phyloP scores from a whole-genome alignment of 2,797 vertebrate species.

The Sebastiscus tertius region DNA sequence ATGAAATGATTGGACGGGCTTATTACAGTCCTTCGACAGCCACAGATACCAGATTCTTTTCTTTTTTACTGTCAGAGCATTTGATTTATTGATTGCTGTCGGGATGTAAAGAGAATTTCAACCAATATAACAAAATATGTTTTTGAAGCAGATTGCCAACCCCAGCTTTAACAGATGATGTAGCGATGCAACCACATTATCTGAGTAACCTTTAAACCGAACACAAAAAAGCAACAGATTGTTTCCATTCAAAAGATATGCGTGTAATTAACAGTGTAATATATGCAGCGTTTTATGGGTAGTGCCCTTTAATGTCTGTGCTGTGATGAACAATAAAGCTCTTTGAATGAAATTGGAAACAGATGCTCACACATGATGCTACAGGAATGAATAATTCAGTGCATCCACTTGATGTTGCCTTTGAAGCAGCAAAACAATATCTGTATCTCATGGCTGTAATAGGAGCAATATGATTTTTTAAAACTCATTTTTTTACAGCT shows the following conservation, averaged over 20 bases:
- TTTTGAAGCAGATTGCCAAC: neutral
- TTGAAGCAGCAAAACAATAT: constrained; percentile 39
- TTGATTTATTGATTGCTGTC: neutral
- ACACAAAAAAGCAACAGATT: constrained; percentile 22
- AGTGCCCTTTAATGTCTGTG: constrained; percentile 54
- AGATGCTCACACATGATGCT: constrained; percentile 65
- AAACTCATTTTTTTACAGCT: constrained; percentile 40
- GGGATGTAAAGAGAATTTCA: neutral
- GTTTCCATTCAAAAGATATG: constrained; percentile 28
- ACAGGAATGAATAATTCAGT: constrained; percentile 62
- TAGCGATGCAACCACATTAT: constrained; percentile 26
- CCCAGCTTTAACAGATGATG: neutral
- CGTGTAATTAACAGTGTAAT: constrained; percentile 48
- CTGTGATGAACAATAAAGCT: constrained; percentile 58
- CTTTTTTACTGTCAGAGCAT: neutral
- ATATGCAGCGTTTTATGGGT: constrained; percentile 41
- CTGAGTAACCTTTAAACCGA: constrained; percentile 33
- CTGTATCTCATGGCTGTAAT: constrained; percentile 18
- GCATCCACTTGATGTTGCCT: constrained; percentile 44
- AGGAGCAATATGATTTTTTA: constrained; percentile 28
- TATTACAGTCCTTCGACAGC: neutral
- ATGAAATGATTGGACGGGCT: neutral
- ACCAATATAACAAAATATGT: neutral
- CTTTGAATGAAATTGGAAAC: constrained; percentile 58
- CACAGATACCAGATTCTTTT: no score